Evolutionary conservation across 2,888 invertebrate species (phyloP).

Genomic region (Teinopalpus imperialis): DNA sequence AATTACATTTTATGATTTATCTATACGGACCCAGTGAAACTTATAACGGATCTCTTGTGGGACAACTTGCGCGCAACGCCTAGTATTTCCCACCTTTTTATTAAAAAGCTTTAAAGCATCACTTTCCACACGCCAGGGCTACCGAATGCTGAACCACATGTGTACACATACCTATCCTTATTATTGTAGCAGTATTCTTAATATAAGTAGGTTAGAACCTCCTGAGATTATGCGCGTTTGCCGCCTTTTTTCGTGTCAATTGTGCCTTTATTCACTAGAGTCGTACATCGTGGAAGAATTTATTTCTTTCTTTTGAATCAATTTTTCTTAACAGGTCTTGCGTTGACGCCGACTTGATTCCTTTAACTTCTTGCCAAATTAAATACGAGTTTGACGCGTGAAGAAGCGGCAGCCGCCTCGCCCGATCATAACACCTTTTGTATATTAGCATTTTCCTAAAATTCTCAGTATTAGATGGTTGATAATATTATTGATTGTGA

Average conservation of each 20-base stretch:
- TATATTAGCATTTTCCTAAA: constrained; percentile 70
- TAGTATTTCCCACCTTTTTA: no score
- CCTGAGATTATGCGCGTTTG: constrained; percentile 60
- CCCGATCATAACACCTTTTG: constrained; percentile 65
- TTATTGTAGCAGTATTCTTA: constrained; percentile 75
- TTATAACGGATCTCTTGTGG: no score
- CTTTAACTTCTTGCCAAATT: constrained; percentile 16
- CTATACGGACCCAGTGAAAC: no score
- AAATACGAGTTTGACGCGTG: constrained; percentile 8
- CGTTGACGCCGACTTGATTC: background rate
- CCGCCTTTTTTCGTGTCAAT: constrained; percentile 34
- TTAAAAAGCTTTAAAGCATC: no score
- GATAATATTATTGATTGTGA: constrained; percentile 66
- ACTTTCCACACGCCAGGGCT: constrained; percentile 55
- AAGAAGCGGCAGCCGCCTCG: constrained; percentile 38
- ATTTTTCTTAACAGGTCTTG: background rate
- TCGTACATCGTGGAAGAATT: background rate
- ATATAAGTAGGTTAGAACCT: constrained; percentile 74
- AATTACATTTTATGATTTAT: background rate
- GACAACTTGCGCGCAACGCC: no score
- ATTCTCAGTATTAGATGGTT: constrained; percentile 75
- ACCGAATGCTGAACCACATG: constrained; percentile 69
- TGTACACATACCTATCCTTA: constrained; percentile 66
- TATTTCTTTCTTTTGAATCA: background rate
- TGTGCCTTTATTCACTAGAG: background rate